These are phyloP conservation scores for Mylabris phalerata DNA, from an alignment of 1,140 invertebrate genomes.

Conservation along the genomic window DNA sequence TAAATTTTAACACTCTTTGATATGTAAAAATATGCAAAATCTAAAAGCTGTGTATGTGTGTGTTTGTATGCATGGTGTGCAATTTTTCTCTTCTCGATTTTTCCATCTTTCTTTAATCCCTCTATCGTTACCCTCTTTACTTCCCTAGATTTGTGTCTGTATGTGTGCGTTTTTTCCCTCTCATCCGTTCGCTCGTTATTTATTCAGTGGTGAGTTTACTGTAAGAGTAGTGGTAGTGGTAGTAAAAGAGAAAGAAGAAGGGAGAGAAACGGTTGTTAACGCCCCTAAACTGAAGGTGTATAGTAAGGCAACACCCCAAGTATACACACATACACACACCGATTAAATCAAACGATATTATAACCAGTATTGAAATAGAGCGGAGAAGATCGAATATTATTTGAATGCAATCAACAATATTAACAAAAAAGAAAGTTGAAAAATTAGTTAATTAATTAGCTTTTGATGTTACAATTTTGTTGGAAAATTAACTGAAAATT, in stretches of 20 bases:
- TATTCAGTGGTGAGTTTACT: too few species aligned
- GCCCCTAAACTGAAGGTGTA: slow-evolving; percentile 24
- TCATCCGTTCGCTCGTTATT: too few species aligned
- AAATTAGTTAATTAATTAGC: too few species aligned
- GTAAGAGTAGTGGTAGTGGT: too few species aligned
- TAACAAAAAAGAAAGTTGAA: too few species aligned
- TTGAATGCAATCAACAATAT: too few species aligned
- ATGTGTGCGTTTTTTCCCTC: too few species aligned
- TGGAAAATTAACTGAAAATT: too few species aligned
- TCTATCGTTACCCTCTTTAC: too few species aligned
- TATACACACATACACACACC: neutral
- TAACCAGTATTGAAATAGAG: slow-evolving; percentile 16
- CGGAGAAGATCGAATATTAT: neutral
- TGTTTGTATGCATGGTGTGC: slow-evolving; percentile 6
- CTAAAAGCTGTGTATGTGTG: slow-evolving; percentile 22
- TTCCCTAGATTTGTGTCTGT: too few species aligned
- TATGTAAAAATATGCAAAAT: slow-evolving; percentile 39
- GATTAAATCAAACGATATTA: slow-evolving; percentile 21
- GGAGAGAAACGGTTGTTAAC: slow-evolving; percentile 17
- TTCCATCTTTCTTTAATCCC: too few species aligned
- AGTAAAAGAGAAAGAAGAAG: neutral
- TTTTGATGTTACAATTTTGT: too few species aligned
- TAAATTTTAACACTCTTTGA: slow-evolving; percentile 27
- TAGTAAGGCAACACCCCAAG: slow-evolving; percentile 24
- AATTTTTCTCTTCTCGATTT: slow-evolving; percentile 26